phyloP scores from a whole-genome alignment of 2,888 invertebrate genomes.

The Ophion costatus region DNA sequence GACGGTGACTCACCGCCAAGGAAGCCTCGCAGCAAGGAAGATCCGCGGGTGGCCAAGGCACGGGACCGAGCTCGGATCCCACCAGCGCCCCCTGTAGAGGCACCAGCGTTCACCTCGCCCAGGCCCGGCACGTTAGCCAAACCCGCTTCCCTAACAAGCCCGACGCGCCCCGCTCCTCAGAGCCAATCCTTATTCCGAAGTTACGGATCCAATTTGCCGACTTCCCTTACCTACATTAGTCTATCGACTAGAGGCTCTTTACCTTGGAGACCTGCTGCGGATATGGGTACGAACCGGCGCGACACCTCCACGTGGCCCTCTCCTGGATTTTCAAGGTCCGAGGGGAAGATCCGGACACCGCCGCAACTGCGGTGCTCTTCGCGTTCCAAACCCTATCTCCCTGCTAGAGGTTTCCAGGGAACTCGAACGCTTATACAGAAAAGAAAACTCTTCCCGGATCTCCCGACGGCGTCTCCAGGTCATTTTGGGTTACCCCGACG shows the following conservation, averaged over 20 bases:
- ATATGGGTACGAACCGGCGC: constrained; percentile 88
- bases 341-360: no score
- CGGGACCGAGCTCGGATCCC: constrained; percentile 82
- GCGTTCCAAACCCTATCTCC: constrained; percentile 85
- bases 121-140: constrained; percentile 72
- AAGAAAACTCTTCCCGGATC: no score
- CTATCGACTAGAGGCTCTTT: constrained; percentile 87
- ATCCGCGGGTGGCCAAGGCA: constrained; percentile 83
- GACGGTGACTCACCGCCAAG: no score
- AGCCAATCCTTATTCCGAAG: constrained; percentile 90
- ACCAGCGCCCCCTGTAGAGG: constrained; percentile 56
- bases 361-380: no score
- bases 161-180: constrained; percentile 88
- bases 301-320: constrained; percentile 78
- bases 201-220: constrained; percentile 88
- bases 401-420: constrained; percentile 85
- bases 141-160: constrained; percentile 84
- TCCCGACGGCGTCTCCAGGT: no score
- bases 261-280: constrained; percentile 92
- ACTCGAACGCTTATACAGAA: constrained; percentile 82
- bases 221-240: constrained; percentile 89
- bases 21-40: constrained; percentile 75
- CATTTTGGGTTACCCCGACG: constrained; percentile 82
- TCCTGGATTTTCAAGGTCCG: no score
- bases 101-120: constrained; percentile 68